These are phyloP conservation scores for Dipodomys ordii DNA, from an alignment of 2,113 vertebrate genomes.

Conservation along the genomic window DNA sequence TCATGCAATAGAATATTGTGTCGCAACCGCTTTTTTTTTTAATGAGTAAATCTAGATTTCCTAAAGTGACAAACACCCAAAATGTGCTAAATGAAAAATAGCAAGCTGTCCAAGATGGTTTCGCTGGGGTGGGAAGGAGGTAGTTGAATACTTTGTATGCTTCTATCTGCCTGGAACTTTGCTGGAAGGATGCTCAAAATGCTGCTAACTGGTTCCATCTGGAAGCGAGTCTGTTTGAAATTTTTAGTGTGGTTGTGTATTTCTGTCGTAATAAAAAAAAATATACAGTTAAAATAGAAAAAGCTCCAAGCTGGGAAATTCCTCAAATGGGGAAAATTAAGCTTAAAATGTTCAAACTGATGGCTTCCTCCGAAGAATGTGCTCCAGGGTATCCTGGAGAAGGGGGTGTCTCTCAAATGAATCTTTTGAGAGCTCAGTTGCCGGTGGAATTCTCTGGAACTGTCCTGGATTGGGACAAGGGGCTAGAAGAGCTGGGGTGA, in stretches of 20 bases:
- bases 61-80: conserved; percentile 34
- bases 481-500: neutral
- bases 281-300: conserved; percentile 59
- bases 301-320: conserved; percentile 60
- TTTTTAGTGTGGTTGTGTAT: conserved; percentile 64
- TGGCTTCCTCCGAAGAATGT: conserved; percentile 36
- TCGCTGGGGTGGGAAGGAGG: no score
- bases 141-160: neutral
- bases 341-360: conserved; percentile 52
- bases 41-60: conserved; percentile 54
- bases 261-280: conserved; percentile 67
- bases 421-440: neutral
- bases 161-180: conserved; percentile 20
- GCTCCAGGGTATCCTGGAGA: neutral
- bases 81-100: conserved; percentile 65
- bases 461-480: neutral
- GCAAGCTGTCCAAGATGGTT: conserved; percentile 14
- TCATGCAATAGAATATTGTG: neutral
- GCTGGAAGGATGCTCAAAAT: conserved; percentile 60
- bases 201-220: conserved; percentile 47
- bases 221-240: conserved; percentile 65
- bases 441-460: neutral
- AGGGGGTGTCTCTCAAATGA: neutral
- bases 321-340: conserved; percentile 69
- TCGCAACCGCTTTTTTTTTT: neutral